Evolutionary conservation across 2,113 vertebrate species (phyloP), one percentile per base, ranked within the genome.

Genomic region (Cynocephalus volans): DNA sequence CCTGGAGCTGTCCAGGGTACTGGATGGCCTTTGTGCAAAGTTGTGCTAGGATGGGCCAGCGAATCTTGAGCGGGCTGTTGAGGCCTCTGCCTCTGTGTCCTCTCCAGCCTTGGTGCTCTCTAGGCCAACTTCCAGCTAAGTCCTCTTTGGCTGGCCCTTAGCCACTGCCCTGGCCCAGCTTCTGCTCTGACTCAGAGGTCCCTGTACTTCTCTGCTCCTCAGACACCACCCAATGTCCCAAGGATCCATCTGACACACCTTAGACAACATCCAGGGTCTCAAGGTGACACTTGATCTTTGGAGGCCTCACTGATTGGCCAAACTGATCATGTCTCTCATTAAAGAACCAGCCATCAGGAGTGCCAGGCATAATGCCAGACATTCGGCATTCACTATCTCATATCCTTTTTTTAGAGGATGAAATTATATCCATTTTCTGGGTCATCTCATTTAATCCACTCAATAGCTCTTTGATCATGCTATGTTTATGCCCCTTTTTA

Each of bases 1-100:
- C 12, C 36, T 17, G 8, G 88, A 85, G 41, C 95, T 94, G 65
- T 56, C 81, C 91, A 95, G 60, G 70, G 56, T 70, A 24, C 62
- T 86, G 70, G n/a, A 31, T 3, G 11, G 67, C 67, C 19, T 84
- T n/a, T 80, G 36, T 31, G 72, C 7, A 28, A 96, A 50, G 65
- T 8, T 18, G n/a, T 26, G 14, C 50, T 58, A 58, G 6, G 1
- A 18, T 5, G 33, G 12, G 18, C n/a, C 56, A 10, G 19, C 67
- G 82, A 64, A 31, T 36, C 31, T 64, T 52, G 91, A 10, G 15
- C 17, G 31, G 11, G 72, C 72, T 1, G 0, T 60, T 75, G 91
- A 54, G 33, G 21, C 52, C 41, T 85, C 45, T 52, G 31, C 36
- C 48, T 54, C 50, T 6, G 31, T 33, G 6, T 52, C 36, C 50